Evolutionary conservation across 2,797 vertebrate genomes (phyloP), one percentile per base, ranked within the genome.

Genomic region (Sebastolobus alascanus): DNA sequence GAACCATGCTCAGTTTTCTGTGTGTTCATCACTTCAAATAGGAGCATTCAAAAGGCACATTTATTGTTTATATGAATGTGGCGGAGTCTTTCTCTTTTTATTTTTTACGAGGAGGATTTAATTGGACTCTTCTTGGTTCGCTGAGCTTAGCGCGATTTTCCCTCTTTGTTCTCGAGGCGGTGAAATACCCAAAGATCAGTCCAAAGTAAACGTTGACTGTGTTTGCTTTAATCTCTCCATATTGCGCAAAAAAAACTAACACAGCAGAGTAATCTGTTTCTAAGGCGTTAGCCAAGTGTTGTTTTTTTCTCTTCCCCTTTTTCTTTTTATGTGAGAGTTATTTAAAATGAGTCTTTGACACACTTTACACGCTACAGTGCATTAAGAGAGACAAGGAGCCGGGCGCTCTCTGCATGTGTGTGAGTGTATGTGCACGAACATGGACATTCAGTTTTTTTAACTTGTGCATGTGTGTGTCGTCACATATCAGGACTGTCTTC

Each of bases 161-260:
- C 66, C 27, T 78, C 84, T 91, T 89, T 93, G 88, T 92, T 90
- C 85, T 84, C 11, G 35, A 80, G 86, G 87, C 83, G 50, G 64
- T 86, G 84, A 89, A 90, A 84, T 52, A 80, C 79, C 80, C 90
- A 40, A 40, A 80, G 88, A 93, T 93, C 92, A 87, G 73, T 89
- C 91, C 92, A 87, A 87, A 92, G 90, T 88, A 91, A 94, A 94
- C 86, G 71, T 56, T 18, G 77, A 55, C 87, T 82, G 66, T 88
- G 87, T 93, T 91, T 88, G 84, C 88, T 91, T 91, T 89, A 87
- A 93, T 92, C 90, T 89, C 77, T 75, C 73, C 77, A 56, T 84
- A 88, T 89, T 89, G 84, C 35, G 16, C 77, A 83, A 77, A 65
- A 37, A 65, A 80, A 65, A n/a, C 68, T 6, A 77, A 88, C 84